Evolutionary conservation across 2,888 invertebrate genomes (phyloP).

Genomic region (Cheilosia urbana): DNA sequence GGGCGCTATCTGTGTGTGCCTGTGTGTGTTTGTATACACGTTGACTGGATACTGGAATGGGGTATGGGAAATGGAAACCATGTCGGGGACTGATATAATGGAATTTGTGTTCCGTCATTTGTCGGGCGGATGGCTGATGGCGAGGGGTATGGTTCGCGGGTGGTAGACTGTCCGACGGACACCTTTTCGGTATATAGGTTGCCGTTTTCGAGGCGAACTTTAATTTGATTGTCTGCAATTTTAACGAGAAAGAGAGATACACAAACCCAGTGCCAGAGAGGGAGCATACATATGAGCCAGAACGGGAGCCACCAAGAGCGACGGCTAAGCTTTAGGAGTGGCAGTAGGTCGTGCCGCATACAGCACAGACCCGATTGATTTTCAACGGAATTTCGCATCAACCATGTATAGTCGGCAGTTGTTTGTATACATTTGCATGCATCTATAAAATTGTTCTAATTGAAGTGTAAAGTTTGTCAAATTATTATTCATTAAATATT

Average conservation of each 20-base stretch:
- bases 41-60: conserved; percentile 34
- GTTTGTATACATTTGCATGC: conserved; percentile 29
- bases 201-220: conserved; percentile 69
- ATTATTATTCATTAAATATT: conserved; percentile 72
- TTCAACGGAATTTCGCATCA: conserved; percentile 55
- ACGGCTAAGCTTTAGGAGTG: conserved; percentile 60
- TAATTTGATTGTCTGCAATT: conserved; percentile 75
- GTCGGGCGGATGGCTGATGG: conserved; percentile 24
- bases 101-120: conserved; percentile 70
- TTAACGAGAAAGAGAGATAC: conserved; percentile 52
- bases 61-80: conserved; percentile 39
- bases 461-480: conserved; percentile 74
- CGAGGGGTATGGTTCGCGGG: conserved; percentile 32
- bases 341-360: conserved; percentile 65
- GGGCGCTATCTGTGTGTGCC: background rate
- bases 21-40: conserved; percentile 26
- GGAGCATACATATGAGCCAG: conserved; percentile 5
- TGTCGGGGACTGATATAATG: conserved; percentile 74
- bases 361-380: conserved; percentile 47
- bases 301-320: background rate
- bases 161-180: conserved; percentile 70
- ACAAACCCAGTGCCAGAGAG: conserved; percentile 18
- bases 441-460: conserved; percentile 66
- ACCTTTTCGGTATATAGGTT: conserved; percentile 64
- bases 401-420: conserved; percentile 1